phyloP scores from a whole-genome alignment of 2,888 invertebrate genomes.

The Plebejus argus region DNA sequence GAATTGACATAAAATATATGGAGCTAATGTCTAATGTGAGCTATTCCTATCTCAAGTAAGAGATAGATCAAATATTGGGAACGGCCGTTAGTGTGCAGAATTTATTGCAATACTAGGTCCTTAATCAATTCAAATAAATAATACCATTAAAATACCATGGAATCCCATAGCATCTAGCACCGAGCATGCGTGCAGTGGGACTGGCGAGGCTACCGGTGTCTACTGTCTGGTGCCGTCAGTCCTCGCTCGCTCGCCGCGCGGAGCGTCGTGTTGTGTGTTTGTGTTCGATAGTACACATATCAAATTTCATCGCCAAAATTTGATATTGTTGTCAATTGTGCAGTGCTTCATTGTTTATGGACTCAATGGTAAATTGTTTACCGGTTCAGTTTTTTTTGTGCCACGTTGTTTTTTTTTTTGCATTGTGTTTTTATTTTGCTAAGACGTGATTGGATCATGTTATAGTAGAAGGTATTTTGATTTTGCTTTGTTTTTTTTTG shows the following conservation, averaged over 20 bases:
- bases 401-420: conserved; percentile 52
- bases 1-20: too few species aligned
- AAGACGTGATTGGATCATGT: conserved; percentile 65
- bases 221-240: conserved; percentile 57
- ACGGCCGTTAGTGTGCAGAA: too few species aligned
- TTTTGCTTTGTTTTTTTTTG: conserved; percentile 42
- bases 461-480: conserved; percentile 63
- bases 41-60: too few species aligned
- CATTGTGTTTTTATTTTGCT: conserved; percentile 67
- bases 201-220: conserved; percentile 45
- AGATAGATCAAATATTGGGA: too few species aligned
- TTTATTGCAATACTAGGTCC: background rate
- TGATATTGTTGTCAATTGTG: conserved; percentile 77
- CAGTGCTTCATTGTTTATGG: conserved; percentile 66
- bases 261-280: conserved; percentile 53
- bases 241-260: conserved; percentile 63
- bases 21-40: too few species aligned
- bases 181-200: conserved; percentile 77
- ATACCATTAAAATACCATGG: conserved; percentile 31
- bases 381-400: conserved; percentile 48
- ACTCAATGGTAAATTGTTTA: conserved; percentile 61
- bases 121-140: background rate
- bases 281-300: conserved; percentile 65
- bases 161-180: conserved; percentile 61
- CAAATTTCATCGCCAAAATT: conserved; percentile 79